Evolutionary conservation across 2,888 invertebrate genomes (phyloP), one percentile per base, ranked within the genome.

Genomic region (Sipha maydis): DNA sequence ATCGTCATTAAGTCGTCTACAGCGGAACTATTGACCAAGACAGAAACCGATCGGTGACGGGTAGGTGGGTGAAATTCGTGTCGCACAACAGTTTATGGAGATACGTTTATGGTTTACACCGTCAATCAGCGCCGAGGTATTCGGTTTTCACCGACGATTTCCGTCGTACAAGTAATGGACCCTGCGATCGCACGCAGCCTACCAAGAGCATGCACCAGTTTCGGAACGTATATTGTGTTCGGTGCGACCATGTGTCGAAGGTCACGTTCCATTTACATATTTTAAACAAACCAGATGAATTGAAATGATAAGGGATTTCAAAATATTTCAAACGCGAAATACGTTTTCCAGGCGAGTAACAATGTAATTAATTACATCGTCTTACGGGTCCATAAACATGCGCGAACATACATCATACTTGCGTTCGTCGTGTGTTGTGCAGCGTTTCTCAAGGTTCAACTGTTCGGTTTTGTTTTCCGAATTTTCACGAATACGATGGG

Each of bases 231-330:
- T 56, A 21, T 61, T 25, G 7, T 25, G 14, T 7, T 19, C 61
- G 61, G 4, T 25, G 25, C 61, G 61, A 61, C 61, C 61, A 7
- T 5, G 31, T 8, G 31, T 48, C 41, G 84, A 67, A 84, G 76
- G 76, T 77, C 9, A 25, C 3, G 34, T 67, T 17, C 25, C 25
- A 34, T 85, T 85, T 67, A 25, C 85, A 67, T 77, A 77, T 31
- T 25, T 67, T 67, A 31, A 31, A 77, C 48, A 69, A 31, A 77
- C 67, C 48, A 48, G 76, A 84, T 76, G 61, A 31, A 28, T 41
- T 41, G 67, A 67, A 31, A 77, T 17, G 84, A 84, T 84, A 84
- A 76, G 76, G 25, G 8, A 84, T 84, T 67, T 84, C 84, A 41
- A 77, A 84, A 84, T 31, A 31, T 25, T 67, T 31, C 19, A 14